A percentile compares a stretch with the other conserved stretches of the same genome.
Evolutionary conservation across 2,888 invertebrate species (phyloP).

Genomic region (Brachyopa scutellaris): DNA sequence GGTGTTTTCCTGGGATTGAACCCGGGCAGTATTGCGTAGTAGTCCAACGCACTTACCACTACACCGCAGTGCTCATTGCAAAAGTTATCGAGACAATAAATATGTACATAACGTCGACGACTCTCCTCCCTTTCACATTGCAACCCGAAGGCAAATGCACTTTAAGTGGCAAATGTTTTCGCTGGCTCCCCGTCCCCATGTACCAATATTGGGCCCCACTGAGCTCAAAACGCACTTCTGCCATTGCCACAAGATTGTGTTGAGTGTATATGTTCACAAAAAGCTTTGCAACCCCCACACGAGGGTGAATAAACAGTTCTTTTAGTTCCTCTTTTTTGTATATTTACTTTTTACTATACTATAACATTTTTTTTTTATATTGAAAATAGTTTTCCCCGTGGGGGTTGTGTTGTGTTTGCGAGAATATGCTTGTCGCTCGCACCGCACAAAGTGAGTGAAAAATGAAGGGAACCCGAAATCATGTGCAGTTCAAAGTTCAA

Average conservation of each 20-base stretch:
- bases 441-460: conserved; percentile 25
- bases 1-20: no score
- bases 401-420: conserved; percentile 18
- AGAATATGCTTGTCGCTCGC: conserved; percentile 42
- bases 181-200: background rate
- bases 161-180: conserved; percentile 6
- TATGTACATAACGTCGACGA: no score
- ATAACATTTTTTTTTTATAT: conserved; percentile 49
- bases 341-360: conserved; percentile 46
- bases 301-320: conserved; percentile 20
- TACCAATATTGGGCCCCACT: conserved; percentile 62
- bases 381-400: conserved; percentile 64
- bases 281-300: background rate
- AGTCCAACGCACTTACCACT: no score
- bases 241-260: background rate
- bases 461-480: conserved; percentile 54
- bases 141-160: background rate
- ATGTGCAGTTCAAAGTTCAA: conserved; percentile 66
- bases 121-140: no score
- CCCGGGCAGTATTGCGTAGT: no score
- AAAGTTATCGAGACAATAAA: no score
- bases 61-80: background rate
- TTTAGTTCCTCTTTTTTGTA: background rate
- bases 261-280: background rate
- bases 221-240: conserved; percentile 35